These are phyloP conservation scores for Drosophila kanapiae DNA, from an alignment of 1,140 invertebrate genomes.

Conservation along the genomic window DNA sequence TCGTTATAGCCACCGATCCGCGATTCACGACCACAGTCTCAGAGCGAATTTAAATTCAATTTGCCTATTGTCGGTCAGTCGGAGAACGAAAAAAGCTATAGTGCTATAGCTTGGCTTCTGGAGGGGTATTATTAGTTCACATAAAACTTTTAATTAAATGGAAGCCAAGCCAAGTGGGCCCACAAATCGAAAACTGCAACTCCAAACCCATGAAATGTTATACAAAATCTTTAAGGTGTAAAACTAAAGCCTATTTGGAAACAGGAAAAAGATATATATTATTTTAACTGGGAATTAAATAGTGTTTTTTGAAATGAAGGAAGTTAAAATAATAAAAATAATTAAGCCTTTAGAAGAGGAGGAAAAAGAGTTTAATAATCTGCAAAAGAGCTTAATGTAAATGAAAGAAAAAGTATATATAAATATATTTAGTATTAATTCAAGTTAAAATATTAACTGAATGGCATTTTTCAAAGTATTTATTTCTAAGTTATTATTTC, in stretches of 20 bases:
- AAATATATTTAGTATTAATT: too few species aligned
- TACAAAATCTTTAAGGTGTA: background rate
- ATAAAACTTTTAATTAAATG: conserved; percentile 61
- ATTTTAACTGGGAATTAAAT: background rate
- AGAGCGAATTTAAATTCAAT: conserved; percentile 66
- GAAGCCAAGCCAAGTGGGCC: conserved; percentile 11
- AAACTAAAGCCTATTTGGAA: background rate
- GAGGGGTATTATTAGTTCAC: conserved; percentile 37
- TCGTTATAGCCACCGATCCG: conserved; percentile 22
- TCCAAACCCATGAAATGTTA: background rate
- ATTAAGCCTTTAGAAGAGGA: background rate
- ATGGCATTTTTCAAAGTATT: too few species aligned
- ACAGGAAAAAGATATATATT: background rate
- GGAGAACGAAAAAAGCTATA: conserved; percentile 21
- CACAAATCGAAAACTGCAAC: background rate
- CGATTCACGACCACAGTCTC: conserved; percentile 23
- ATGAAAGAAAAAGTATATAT: too few species aligned
- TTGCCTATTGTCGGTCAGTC: conserved; percentile 52
- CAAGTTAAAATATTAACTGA: too few species aligned
- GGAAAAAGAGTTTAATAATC: too few species aligned
- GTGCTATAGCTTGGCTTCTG: background rate
- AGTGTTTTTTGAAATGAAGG: too few species aligned
- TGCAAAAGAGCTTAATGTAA: too few species aligned
- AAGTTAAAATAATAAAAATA: background rate
- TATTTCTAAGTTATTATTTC: too few species aligned